phyloP scores from a whole-genome alignment of 2,113 vertebrate species.

The Limnothrissa miodon region DNA sequence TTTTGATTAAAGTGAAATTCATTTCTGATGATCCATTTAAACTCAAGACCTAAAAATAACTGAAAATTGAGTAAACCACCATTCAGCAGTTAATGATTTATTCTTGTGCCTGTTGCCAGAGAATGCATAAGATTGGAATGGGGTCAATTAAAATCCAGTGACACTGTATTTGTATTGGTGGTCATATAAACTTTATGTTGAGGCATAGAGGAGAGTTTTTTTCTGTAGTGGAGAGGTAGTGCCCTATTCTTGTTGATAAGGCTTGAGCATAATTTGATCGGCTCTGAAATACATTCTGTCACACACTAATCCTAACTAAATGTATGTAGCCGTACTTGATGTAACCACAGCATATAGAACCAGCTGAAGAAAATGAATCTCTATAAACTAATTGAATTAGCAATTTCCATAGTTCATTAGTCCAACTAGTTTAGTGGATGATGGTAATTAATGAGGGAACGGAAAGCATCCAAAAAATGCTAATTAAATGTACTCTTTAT shows the following conservation, averaged over 20 bases:
- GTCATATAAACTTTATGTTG: neutral
- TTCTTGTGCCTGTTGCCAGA: neutral
- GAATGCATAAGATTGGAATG: too few species aligned
- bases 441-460: too few species aligned
- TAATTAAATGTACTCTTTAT: too few species aligned
- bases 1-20: neutral
- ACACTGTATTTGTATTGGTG: neutral
- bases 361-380: too few species aligned
- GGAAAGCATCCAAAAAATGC: too few species aligned
- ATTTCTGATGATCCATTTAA: neutral
- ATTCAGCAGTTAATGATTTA: neutral
- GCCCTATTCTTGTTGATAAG: neutral
- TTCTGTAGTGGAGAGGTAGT: too few species aligned
- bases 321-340: too few species aligned
- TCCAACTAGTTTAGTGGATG: too few species aligned
- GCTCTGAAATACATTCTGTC: neutral
- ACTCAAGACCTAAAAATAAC: neutral
- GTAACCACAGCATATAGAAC: too few species aligned
- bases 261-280: neutral
- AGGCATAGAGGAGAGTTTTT: neutral
- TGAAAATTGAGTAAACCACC: neutral
- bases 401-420: too few species aligned
- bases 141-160: too few species aligned
- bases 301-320: slow-evolving; percentile 16
- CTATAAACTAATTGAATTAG: too few species aligned